phyloP scores from a whole-genome alignment of 2,888 invertebrate genomes.

The Opisthograptis luteolata region DNA sequence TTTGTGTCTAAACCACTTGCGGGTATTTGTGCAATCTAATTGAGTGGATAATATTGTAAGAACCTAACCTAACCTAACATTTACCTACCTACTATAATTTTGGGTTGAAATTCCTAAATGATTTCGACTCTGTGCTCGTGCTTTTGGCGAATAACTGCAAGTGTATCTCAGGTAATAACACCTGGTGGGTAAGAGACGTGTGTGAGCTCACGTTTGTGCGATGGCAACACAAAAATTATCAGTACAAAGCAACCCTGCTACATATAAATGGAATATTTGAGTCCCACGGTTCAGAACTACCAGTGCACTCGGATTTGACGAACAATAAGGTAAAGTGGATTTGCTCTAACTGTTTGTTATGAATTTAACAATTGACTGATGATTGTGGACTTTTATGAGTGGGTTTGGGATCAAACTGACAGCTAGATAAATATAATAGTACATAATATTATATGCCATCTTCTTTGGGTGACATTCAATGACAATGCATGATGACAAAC shows the following conservation, averaged over 20 bases:
- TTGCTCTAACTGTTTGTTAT: too few species aligned
- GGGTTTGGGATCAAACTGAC: too few species aligned
- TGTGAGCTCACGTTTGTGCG: conserved; percentile 70
- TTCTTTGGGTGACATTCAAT: too few species aligned
- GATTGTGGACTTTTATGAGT: too few species aligned
- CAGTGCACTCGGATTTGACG: conserved; percentile 60
- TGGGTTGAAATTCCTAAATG: conserved; percentile 63
- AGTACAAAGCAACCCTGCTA: conserved; percentile 66
- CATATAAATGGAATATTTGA: conserved; percentile 77
- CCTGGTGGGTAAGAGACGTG: conserved; percentile 62
- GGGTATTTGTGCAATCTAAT: conserved; percentile 58
- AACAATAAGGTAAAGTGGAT: conserved; percentile 30
- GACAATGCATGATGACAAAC: too few species aligned
- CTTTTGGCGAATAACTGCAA: conserved; percentile 51
- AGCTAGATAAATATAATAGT: too few species aligned
- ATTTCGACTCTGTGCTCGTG: conserved; percentile 60
- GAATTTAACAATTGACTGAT: too few species aligned
- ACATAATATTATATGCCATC: too few species aligned
- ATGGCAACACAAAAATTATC: conserved; percentile 77
- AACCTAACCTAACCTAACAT: conserved; percentile 51
- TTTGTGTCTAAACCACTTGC: conserved; percentile 44
- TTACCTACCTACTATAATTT: conserved; percentile 71
- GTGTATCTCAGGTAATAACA: conserved; percentile 61
- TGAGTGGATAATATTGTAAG: conserved; percentile 56
- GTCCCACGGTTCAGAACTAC: conserved; percentile 71